Evolutionary conservation across 1,140 invertebrate species (phyloP).

Genomic region (Temnothorax nylanderi): DNA sequence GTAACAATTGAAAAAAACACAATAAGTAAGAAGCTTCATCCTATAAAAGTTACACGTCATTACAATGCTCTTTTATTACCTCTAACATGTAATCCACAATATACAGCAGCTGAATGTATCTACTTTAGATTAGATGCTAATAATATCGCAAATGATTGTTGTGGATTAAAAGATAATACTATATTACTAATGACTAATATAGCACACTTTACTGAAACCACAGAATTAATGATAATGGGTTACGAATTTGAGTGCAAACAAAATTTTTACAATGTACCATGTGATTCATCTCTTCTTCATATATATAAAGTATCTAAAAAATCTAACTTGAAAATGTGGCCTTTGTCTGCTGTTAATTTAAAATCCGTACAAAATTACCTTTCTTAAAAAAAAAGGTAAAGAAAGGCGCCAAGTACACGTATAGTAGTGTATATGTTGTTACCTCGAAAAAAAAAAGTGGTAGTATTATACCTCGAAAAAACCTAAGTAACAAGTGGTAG

Average conservation of each 20-base stretch:
- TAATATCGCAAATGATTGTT: background rate
- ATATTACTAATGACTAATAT: background rate
- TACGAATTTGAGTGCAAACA: background rate
- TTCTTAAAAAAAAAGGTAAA: no score
- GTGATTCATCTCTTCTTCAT: constrained; percentile 13
- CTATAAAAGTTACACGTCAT: background rate
- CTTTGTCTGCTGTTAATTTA: background rate
- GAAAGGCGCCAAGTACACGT: no score
- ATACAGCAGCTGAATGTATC: background rate
- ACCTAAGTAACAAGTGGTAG: no score
- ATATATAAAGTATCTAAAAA: constrained; percentile 11
- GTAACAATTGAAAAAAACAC: background rate
- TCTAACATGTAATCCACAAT: background rate
- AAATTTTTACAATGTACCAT: background rate
- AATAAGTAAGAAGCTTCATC: background rate
- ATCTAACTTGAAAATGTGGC: constrained; percentile 14
- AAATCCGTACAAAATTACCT: no score
- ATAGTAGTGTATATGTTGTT: no score
- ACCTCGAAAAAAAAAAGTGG: no score
- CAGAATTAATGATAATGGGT: background rate
- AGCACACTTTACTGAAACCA: background rate
- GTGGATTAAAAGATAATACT: constrained; percentile 3
- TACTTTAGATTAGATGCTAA: background rate
- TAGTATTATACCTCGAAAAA: no score
- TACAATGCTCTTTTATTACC: background rate